Percentiles rank a stretch among this genome's conserved stretches.
These are phyloP conservation scores for Naso thynnoides DNA, from an alignment of 2,797 vertebrate genomes.

Conservation along the genomic window DNA sequence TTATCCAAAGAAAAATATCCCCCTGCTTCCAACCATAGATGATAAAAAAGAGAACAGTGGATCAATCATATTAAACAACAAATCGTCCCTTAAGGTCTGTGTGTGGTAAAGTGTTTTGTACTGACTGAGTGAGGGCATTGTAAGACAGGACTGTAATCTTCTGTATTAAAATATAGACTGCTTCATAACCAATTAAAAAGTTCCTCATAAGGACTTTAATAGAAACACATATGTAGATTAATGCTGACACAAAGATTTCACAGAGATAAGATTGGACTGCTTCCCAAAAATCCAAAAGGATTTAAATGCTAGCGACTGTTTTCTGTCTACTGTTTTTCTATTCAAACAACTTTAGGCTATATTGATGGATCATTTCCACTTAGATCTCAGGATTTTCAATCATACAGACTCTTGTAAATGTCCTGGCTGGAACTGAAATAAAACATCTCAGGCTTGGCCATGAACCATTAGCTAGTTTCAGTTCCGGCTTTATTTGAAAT, in stretches of 20 bases:
- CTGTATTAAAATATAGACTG: too few species aligned
- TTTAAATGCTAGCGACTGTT: slow-evolving; percentile 14
- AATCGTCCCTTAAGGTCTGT: too few species aligned
- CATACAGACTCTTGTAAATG: slow-evolving; percentile 48
- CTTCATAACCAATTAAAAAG: too few species aligned
- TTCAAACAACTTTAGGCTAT: slow-evolving; percentile 32
- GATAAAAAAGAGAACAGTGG: too few species aligned
- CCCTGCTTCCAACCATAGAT: too few species aligned
- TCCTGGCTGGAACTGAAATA: slow-evolving; percentile 22
- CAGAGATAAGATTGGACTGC: neutral
- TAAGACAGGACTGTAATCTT: too few species aligned
- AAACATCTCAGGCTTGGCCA: slow-evolving; percentile 24
- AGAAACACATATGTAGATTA: slow-evolving; percentile 4
- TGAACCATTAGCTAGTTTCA: slow-evolving; percentile 26
- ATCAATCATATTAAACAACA: too few species aligned
- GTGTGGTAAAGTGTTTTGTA: too few species aligned
- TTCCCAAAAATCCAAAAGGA: neutral
- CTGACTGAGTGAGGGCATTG: too few species aligned
- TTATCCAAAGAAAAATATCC: too few species aligned
- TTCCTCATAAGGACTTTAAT: too few species aligned
- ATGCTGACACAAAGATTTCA: neutral
- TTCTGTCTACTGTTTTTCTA: slow-evolving; percentile 19
- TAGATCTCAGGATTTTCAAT: slow-evolving; percentile 47
- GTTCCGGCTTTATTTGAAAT: slow-evolving; percentile 22
- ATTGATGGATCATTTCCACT: slow-evolving; percentile 52